Percentiles rank a stretch among this genome's conserved stretches.
phyloP scores from a whole-genome alignment of 2,888 invertebrate species.

The Caenorhabditis wallacei region DNA sequence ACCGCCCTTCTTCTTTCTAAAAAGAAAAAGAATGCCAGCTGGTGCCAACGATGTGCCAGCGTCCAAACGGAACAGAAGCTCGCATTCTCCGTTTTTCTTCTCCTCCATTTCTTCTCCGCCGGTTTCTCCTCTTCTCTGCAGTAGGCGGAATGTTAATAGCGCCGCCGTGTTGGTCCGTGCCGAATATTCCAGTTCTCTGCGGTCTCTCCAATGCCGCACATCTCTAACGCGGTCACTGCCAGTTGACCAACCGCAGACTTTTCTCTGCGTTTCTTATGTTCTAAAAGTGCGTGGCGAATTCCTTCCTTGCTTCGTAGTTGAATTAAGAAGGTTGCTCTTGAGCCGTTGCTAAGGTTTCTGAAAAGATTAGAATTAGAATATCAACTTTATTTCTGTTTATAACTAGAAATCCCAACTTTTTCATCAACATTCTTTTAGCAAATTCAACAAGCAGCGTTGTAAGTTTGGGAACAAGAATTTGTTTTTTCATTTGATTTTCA shows the following conservation, averaged over 20 bases:
- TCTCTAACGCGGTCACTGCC: conserved; percentile 28
- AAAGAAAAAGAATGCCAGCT: conserved; percentile 4
- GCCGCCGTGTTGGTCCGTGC: conserved; percentile 42
- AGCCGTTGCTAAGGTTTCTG: no score
- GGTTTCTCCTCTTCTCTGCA: neutral
- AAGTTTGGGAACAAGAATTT: no score
- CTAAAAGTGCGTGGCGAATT: no score
- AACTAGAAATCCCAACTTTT: no score
- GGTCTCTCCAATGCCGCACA: neutral
- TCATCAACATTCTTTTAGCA: no score
- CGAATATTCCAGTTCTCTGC: neutral
- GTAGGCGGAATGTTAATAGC: conserved; percentile 32
- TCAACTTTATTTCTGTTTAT: no score
- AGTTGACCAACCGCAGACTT: conserved; percentile 27
- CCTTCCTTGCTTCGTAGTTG: no score
- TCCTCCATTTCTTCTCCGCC: conserved; percentile 8
- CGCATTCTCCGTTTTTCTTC: neutral
- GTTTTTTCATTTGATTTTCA: no score
- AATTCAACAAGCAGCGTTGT: no score
- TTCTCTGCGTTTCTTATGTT: neutral
- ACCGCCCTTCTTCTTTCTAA: no score
- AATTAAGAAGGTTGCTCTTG: no score
- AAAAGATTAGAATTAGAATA: no score
- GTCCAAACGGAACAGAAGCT: conserved; percentile 16
- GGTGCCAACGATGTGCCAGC: conserved; percentile 21